These are phyloP conservation scores for Lasioglossum pauxillum DNA, from an alignment of 2,888 invertebrate genomes.

Conservation along the genomic window DNA sequence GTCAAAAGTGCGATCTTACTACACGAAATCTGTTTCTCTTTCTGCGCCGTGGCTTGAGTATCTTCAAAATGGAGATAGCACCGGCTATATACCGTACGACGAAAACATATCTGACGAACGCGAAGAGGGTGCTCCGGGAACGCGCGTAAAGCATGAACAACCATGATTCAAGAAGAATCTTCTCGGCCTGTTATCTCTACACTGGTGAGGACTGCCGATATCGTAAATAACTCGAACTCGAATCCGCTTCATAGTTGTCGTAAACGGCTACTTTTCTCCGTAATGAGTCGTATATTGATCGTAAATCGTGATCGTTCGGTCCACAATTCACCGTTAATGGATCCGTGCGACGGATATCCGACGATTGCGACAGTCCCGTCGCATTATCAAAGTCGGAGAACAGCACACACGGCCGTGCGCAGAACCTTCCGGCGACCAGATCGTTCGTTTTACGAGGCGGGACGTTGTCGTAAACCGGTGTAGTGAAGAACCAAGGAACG, in stretches of 20 bases:
- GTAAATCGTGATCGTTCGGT: conserved; percentile 56
- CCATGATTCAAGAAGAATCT: conserved; percentile 4
- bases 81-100: neutral
- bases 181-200: conserved; percentile 6
- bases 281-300: conserved; percentile 48
- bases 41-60: neutral
- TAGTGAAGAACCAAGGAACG: conserved; percentile 25
- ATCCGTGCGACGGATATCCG: conserved; percentile 33
- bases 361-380: conserved; percentile 31
- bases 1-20: neutral
- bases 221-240: conserved; percentile 39
- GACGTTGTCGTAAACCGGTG: conserved; percentile 59
- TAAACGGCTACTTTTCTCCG: conserved; percentile 30
- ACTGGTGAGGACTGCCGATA: conserved; percentile 14
- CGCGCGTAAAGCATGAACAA: neutral
- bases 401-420: conserved; percentile 12
- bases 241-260: conserved; percentile 39
- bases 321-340: conserved; percentile 60
- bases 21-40: neutral
- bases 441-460: conserved; percentile 61
- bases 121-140: neutral
- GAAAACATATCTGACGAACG: conserved; percentile 4
- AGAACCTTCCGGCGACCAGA: conserved; percentile 41
- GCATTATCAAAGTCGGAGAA: conserved; percentile 54
- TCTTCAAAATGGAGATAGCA: neutral